Conservation (phyloP, 2,797 vertebrate genomes). For the Acipenser transmontanus region DNA sequence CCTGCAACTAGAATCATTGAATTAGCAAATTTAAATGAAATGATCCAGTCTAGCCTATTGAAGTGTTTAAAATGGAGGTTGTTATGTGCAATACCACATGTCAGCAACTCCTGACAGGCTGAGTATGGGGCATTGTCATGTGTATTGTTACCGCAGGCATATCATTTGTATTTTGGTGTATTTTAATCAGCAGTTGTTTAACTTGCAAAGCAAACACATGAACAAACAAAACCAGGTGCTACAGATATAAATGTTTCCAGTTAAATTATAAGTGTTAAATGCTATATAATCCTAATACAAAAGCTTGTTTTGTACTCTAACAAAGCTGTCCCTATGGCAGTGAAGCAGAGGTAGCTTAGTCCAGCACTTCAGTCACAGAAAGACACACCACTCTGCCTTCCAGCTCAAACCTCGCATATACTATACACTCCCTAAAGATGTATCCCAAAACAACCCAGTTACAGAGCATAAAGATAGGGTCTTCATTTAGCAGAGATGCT, state of each 20-base stretch:
- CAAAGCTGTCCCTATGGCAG: too few species aligned
- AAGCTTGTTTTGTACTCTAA: too few species aligned
- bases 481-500: too few species aligned
- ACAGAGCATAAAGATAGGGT: too few species aligned
- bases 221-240: too few species aligned
- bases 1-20: not conserved
- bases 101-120: not conserved
- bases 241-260: not conserved
- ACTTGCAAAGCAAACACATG: too few species aligned
- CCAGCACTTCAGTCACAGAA: too few species aligned
- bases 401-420: too few species aligned
- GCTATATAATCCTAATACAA: constrained; percentile 5
- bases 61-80: not conserved
- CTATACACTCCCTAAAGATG: too few species aligned
- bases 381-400: too few species aligned
- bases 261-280: constrained; percentile 1
- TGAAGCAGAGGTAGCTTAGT: too few species aligned
- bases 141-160: constrained; percentile 1
- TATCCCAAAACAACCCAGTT: too few species aligned
- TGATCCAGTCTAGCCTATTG: not conserved
- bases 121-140: constrained; percentile 3
- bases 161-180: constrained; percentile 4
- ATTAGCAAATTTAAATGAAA: constrained; percentile 14
- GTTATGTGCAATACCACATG: not conserved
- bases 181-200: not conserved